phyloP scores from a whole-genome alignment of 2,888 invertebrate genomes.

The Agriopis aurantiaria region DNA sequence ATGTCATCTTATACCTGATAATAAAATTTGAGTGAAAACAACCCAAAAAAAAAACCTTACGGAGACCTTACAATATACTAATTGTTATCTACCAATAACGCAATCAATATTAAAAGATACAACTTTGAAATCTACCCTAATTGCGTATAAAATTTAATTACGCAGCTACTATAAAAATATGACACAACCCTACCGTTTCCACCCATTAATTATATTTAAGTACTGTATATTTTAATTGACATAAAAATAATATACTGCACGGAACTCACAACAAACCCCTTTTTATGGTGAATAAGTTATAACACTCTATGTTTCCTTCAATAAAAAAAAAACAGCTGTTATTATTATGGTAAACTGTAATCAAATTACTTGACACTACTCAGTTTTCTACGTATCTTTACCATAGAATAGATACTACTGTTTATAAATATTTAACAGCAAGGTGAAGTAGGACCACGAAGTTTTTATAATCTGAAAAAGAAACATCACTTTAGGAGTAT shows the following conservation, averaged over 20 bases:
- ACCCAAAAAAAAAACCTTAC: too few relatives aligned
- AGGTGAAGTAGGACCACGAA: conserved; percentile 76
- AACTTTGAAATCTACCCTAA: conserved; percentile 5
- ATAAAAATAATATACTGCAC: not conserved
- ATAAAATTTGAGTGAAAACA: too few relatives aligned
- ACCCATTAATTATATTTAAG: not conserved
- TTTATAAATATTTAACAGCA: conserved; percentile 70
- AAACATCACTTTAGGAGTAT: not conserved
- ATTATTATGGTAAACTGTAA: not conserved
- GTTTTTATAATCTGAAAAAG: conserved; percentile 70
- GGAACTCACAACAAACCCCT: not conserved
- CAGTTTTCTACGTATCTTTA: not conserved
- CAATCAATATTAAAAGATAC: not conserved
- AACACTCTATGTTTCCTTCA: not conserved
- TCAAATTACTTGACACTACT: not conserved
- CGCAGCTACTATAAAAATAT: not conserved
- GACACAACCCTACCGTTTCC: not conserved
- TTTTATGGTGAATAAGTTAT: conserved; percentile 11
- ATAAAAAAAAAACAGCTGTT: not conserved
- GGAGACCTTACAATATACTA: too few relatives aligned
- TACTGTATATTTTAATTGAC: not conserved
- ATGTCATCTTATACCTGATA: too few relatives aligned
- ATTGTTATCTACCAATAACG: not conserved
- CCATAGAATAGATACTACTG: conserved; percentile 16
- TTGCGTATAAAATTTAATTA: not conserved